Conservation (phyloP, 2,888 invertebrate species). For the Heteromurus nitidus region DNA sequence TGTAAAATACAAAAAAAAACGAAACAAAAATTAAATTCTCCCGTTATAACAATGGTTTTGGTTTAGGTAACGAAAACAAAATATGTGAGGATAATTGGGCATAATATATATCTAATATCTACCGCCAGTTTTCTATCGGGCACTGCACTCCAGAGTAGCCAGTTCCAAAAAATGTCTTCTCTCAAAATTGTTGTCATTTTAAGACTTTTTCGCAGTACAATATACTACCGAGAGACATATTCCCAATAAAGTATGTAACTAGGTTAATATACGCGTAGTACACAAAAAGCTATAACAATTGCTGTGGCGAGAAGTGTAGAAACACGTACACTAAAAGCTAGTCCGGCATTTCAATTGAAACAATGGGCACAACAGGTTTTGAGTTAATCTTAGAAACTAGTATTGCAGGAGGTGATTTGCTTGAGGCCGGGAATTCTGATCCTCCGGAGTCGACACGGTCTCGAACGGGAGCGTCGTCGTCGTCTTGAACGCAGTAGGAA, state of each 20-base stretch:
- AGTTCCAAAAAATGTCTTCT: no score
- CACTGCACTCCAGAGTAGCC: no score
- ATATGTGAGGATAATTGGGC: neutral
- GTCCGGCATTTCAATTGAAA: constrained; percentile 94
- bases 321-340: no score
- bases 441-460: constrained; percentile 76
- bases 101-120: no score
- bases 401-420: constrained; percentile 77
- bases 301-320: no score
- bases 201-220: no score
- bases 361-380: constrained; percentile 91
- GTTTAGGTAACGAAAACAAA: constrained; percentile 28
- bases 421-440: constrained; percentile 78
- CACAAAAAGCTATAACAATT: no score
- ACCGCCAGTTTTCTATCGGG: no score
- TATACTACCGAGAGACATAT: no score
- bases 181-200: no score
- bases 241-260: no score
- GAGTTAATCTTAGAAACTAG: constrained; percentile 85
- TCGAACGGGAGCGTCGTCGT: constrained; percentile 66
- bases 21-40: constrained; percentile 2
- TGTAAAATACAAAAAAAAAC: neutral
- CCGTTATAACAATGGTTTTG: constrained; percentile 29
- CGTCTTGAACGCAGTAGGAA: constrained; percentile 86
- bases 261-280: no score